Evolutionary conservation across 1,140 invertebrate species (phyloP).

Genomic region (Cotesia vestalis): DNA sequence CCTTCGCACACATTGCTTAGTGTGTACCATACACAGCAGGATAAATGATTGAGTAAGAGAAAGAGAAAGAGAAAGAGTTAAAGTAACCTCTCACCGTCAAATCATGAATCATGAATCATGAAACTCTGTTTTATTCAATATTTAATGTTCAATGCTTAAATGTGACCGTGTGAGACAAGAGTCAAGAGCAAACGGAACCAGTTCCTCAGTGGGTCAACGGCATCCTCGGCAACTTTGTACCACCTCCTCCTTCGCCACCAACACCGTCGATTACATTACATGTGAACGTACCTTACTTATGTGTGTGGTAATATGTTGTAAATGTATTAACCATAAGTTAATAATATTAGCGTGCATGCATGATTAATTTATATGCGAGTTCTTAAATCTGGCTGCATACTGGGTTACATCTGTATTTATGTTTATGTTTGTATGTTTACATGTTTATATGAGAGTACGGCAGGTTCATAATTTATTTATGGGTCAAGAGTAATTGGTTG

Average conservation of each 20-base stretch:
- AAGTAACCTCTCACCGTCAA: constrained; percentile 36
- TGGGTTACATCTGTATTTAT: neutral
- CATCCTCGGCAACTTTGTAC: constrained; percentile 29
- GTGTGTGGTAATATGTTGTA: no score
- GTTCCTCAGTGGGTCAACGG: constrained; percentile 65
- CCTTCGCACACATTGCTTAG: constrained; percentile 16
- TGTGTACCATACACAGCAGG: neutral
- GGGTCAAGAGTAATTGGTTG: constrained; percentile 11
- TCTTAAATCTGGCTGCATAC: constrained; percentile 6
- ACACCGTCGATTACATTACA: constrained; percentile 5
- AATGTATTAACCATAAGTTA: no score
- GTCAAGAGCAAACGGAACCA: constrained; percentile 62
- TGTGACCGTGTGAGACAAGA: constrained; percentile 35
- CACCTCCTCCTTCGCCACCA: constrained; percentile 6
- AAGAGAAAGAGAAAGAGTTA: neutral
- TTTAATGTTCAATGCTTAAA: constrained; percentile 15
- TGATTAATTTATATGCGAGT: neutral
- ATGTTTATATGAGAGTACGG: neutral
- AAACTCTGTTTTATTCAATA: no score
- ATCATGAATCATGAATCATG: constrained; percentile 21
- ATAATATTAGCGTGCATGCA: no score
- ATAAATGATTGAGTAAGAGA: neutral
- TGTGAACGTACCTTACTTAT: no score
- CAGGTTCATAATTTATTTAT: constrained; percentile 25
- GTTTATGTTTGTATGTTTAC: neutral